These are phyloP conservation scores for Drosophila nr. perissopoda DNA, from an alignment of 2,888 invertebrate species.

Conservation along the genomic window DNA sequence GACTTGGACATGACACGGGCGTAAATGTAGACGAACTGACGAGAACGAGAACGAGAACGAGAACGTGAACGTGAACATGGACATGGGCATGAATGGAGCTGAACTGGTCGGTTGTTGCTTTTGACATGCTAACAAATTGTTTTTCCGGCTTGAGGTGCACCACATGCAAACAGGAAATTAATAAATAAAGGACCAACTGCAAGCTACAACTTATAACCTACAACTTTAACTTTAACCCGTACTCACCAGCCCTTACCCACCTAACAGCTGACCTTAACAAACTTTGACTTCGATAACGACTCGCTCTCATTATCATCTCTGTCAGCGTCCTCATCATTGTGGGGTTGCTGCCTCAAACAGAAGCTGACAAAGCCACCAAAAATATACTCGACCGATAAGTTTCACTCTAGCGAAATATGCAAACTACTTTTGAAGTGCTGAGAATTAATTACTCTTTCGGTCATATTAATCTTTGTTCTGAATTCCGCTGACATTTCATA, in stretches of 20 bases:
- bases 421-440: not conserved
- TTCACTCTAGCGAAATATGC: not conserved
- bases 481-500: not conserved
- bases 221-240: not conserved
- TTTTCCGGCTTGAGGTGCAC: slow-evolving; percentile 78
- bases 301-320: slow-evolving; percentile 17
- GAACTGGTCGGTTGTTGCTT: slow-evolving; percentile 56
- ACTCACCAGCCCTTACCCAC: not conserved
- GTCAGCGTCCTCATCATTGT: slow-evolving; percentile 12
- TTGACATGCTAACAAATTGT: slow-evolving; percentile 80
- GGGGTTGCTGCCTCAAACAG: slow-evolving; percentile 5
- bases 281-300: slow-evolving; percentile 26
- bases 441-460: not conserved
- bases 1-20: slow-evolving; percentile 42
- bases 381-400: not conserved
- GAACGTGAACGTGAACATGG: too few species aligned
- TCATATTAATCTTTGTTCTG: not conserved
- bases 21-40: slow-evolving; percentile 1
- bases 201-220: slow-evolving; percentile 2
- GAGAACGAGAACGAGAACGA: slow-evolving; percentile 1
- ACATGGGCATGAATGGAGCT: slow-evolving; percentile 26
- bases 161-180: slow-evolving; percentile 80
- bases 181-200: slow-evolving; percentile 66
- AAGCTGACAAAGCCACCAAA: not conserved
- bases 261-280: slow-evolving; percentile 42